Evolutionary conservation across 1,140 invertebrate species (phyloP).

Genomic region (Halictus rubicundus): DNA sequence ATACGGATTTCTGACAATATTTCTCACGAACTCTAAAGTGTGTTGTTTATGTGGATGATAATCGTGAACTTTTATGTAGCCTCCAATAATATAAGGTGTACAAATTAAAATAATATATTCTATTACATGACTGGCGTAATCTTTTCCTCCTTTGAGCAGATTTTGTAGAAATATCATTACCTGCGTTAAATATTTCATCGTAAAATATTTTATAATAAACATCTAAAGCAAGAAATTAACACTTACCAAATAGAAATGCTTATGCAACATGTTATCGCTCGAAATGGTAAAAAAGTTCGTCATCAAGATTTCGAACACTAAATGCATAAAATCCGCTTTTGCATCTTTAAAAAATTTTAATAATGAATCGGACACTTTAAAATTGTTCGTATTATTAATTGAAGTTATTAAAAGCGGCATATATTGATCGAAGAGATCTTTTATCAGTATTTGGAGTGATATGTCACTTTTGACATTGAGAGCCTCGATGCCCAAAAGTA

Average conservation of each 20-base stretch:
- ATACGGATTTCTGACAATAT: conserved; percentile 66
- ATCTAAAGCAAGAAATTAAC: conserved; percentile 3
- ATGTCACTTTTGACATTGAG: conserved; percentile 72
- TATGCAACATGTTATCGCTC: conserved; percentile 69
- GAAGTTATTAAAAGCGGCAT: conserved; percentile 71
- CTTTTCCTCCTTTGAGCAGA: conserved; percentile 66
- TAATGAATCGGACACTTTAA: conserved; percentile 68
- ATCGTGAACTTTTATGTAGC: conserved; percentile 74
- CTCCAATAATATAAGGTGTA: conserved; percentile 64
- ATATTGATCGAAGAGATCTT: conserved; percentile 75
- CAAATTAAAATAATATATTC: conserved; percentile 72
- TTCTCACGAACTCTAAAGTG: conserved; percentile 69
- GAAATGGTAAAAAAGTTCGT: conserved; percentile 69
- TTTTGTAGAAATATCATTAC: conserved; percentile 72
- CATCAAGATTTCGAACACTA: conserved; percentile 70
- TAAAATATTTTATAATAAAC: conserved; percentile 11
- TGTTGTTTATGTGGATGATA: conserved; percentile 74
- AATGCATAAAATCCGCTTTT: conserved; percentile 63
- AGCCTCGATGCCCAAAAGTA: conserved; percentile 73
- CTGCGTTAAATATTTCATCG: conserved; percentile 55
- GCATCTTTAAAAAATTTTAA: conserved; percentile 72
- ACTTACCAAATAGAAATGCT: conserved; percentile 73
- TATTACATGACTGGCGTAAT: conserved; percentile 58
- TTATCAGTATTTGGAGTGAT: conserved; percentile 68
- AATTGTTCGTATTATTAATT: conserved; percentile 50